Conservation (phyloP, 2,797 vertebrate species). For the Harpagifer antarcticus region DNA sequence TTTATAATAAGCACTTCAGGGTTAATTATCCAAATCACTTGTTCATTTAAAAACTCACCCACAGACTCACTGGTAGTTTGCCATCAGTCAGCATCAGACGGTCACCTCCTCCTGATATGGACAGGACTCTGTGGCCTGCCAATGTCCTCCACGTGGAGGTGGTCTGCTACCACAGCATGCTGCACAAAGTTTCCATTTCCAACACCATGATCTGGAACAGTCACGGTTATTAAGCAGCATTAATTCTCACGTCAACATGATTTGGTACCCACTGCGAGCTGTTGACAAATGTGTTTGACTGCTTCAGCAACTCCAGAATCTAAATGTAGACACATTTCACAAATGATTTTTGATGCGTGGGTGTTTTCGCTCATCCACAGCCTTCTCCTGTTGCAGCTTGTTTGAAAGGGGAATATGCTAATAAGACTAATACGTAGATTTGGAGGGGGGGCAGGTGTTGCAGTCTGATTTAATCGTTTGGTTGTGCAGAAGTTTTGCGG, state of each 20-base stretch:
- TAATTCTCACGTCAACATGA: conserved; percentile 34
- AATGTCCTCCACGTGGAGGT: conserved; percentile 1
- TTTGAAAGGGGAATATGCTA: not conserved
- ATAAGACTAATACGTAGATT: not conserved
- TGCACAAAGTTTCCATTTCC: conserved; percentile 13
- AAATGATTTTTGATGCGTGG: not conserved
- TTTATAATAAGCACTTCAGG: not conserved
- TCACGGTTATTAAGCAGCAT: conserved; percentile 25
- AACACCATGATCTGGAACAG: conserved; percentile 26
- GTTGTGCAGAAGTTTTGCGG: conserved; percentile 5
- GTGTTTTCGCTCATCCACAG: not conserved
- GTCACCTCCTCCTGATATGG: conserved; percentile 13
- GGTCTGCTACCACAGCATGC: conserved; percentile 6
- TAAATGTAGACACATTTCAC: conserved; percentile 7
- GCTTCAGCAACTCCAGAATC: not conserved
- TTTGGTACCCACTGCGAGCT: conserved; percentile 13
- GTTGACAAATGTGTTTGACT: conserved; percentile 17
- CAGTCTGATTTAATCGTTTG: not conserved
- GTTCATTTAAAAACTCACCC: not conserved
- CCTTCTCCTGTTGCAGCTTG: not conserved
- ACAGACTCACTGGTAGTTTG: not conserved
- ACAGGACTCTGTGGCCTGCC: not conserved
- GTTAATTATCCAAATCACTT: conserved; percentile 7
- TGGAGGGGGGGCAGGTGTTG: not conserved
- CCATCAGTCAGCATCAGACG: conserved; percentile 6